Conservation (phyloP, 2,888 invertebrate species). For the Pinctada fucata region DNA sequence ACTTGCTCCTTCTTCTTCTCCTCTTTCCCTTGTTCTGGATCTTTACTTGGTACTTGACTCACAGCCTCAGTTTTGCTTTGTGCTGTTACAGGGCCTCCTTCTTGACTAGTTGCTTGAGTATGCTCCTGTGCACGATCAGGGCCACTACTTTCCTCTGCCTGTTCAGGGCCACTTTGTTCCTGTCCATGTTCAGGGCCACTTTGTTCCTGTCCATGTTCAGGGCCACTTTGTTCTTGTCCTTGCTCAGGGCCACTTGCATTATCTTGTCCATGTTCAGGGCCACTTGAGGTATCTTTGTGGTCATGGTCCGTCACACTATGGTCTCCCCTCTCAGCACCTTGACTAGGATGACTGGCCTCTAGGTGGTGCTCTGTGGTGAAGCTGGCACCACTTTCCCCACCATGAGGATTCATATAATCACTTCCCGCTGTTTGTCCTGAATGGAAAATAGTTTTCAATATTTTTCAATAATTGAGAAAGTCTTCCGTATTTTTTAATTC, state of each 20-base stretch:
- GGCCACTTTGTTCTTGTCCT: neutral
- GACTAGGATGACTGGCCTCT: neutral
- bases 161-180: conserved; percentile 6
- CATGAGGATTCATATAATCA: conserved; percentile 54
- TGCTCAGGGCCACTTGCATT: neutral
- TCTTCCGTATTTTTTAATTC: no score
- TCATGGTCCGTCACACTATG: neutral
- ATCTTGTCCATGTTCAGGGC: conserved; percentile 6
- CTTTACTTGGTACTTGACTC: no score
- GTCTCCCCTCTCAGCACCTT: neutral
- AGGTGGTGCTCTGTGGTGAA: conserved; percentile 56
- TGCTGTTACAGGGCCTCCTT: neutral
- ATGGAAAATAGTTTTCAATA: conserved; percentile 9
- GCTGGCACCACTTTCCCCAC: conserved; percentile 42
- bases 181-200: conserved; percentile 7
- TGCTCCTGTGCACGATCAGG: conserved; percentile 14
- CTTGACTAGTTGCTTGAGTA: neutral
- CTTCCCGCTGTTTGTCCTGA: conserved; percentile 67
- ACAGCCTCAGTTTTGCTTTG: neutral
- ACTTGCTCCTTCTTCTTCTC: neutral
- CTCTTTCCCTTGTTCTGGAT: conserved; percentile 6
- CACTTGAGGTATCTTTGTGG: conserved; percentile 12
- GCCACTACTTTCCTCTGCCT: neutral
- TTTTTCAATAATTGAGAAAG: neutral
- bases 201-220: neutral